A percentile compares a stretch with the other conserved stretches of the same genome.
These are phyloP conservation scores for Bolinopsis microptera DNA, from an alignment of 37 sponge, comb jelly and placozoan genomes.

Conservation along the genomic window DNA sequence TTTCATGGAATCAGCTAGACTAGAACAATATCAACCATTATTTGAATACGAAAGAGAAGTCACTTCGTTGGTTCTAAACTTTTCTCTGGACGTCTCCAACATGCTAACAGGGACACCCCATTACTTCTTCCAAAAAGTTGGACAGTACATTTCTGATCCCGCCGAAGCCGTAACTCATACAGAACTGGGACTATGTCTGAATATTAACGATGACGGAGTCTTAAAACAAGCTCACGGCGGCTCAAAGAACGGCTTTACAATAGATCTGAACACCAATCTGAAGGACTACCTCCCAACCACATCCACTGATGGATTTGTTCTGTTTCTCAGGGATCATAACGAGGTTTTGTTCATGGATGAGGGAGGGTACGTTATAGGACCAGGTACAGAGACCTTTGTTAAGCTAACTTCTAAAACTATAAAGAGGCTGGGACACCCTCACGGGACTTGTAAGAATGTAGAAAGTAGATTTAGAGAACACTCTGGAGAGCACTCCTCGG, in stretches of 20 bases:
- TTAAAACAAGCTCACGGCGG: neutral
- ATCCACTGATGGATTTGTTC: neutral
- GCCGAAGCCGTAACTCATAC: neutral
- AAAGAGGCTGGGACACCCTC: neutral
- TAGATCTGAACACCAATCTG: neutral
- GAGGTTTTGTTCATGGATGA: neutral
- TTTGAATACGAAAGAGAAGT: neutral
- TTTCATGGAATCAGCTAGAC: neutral
- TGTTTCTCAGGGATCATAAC: neutral
- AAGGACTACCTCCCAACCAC: neutral
- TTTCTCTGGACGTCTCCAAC: neutral
- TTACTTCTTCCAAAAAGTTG: neutral
- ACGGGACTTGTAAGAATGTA: neutral
- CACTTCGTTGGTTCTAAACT: neutral
- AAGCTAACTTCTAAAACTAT: neutral
- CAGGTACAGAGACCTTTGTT: slow-evolving; percentile 14
- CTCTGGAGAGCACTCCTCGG: too few relatives aligned
- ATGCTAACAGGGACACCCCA: neutral
- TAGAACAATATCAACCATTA: too few relatives aligned
- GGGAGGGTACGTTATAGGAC: neutral
- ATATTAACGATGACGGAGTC: neutral
- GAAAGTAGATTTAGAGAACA: neutral
- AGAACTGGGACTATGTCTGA: neutral
- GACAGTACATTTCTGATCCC: neutral
- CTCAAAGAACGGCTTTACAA: neutral